Conservation (phyloP, 64 coral and sea anemone genomes). For the Pocillopora damicornis region DNA sequence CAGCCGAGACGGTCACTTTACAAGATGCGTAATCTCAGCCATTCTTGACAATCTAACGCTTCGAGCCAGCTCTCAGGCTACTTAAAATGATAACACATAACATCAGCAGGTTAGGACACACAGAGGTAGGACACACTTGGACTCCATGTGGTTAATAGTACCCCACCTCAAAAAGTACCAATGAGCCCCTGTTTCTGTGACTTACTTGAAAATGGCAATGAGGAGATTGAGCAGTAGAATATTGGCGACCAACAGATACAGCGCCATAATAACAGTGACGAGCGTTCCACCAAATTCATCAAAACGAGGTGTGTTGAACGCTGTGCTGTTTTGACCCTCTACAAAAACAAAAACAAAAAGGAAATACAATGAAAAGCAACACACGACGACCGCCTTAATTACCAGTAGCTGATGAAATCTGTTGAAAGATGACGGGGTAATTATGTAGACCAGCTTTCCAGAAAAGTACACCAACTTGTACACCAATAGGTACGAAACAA, state of each 20-base stretch:
- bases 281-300: slow-evolving; percentile 45
- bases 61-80: too few species aligned
- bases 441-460: too few species aligned
- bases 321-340: slow-evolving; percentile 45
- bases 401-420: too few species aligned
- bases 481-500: too few species aligned
- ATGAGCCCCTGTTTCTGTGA: neutral
- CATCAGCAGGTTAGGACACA: too few species aligned
- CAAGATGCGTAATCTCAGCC: too few species aligned
- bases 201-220: slow-evolving; percentile 93
- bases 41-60: too few species aligned
- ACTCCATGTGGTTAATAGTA: neutral
- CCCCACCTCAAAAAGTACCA: neutral
- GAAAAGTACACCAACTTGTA: too few species aligned
- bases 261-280: slow-evolving; percentile 74
- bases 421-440: neutral
- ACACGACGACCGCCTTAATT: too few species aligned
- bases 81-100: too few species aligned
- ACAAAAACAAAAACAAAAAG: neutral
- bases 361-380: neutral
- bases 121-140: too few species aligned
- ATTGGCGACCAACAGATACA: slow-evolving; percentile 79
- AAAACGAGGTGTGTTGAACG: slow-evolving; percentile 53
- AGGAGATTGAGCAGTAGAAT: slow-evolving; percentile 82
- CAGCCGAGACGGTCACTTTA: too few species aligned